phyloP scores from a whole-genome alignment of 1,140 invertebrate genomes.

The Dreissena rostriformis region DNA sequence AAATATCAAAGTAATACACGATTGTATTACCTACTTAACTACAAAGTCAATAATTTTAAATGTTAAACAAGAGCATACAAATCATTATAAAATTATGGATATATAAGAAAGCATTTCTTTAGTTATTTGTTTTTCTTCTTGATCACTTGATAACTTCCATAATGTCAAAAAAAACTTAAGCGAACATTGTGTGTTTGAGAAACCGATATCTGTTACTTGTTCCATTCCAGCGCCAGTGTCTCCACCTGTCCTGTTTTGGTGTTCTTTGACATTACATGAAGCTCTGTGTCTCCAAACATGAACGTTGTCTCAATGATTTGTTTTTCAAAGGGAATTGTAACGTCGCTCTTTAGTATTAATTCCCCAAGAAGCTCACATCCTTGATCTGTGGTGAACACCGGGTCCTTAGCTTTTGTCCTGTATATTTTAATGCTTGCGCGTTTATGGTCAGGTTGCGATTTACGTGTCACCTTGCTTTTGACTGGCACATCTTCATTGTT shows the following conservation, averaged over 20 bases:
- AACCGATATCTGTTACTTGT: too few species aligned
- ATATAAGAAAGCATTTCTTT: too few species aligned
- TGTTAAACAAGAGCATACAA: too few species aligned
- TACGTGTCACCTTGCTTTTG: not conserved
- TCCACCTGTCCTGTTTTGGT: not conserved
- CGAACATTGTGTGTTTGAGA: too few species aligned
- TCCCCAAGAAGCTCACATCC: not conserved
- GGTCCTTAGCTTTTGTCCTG: not conserved
- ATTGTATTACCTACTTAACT: too few species aligned
- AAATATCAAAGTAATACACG: too few species aligned
- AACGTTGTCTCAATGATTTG: not conserved
- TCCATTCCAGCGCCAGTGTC: not conserved
- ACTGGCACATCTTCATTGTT: not conserved
- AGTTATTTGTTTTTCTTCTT: too few species aligned
- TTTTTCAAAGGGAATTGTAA: not conserved
- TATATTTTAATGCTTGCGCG: not conserved
- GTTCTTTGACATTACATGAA: not conserved
- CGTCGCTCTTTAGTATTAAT: not conserved
- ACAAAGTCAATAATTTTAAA: too few species aligned
- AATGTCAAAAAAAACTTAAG: too few species aligned
- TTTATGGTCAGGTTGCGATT: not conserved
- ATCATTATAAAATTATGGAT: too few species aligned
- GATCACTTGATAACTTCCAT: too few species aligned
- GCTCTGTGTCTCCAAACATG: not conserved
- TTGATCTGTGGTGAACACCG: not conserved